Evolutionary conservation across 2,797 vertebrate genomes (phyloP), one percentile per base, ranked within the genome.

Genomic region (Myotis myotis): DNA sequence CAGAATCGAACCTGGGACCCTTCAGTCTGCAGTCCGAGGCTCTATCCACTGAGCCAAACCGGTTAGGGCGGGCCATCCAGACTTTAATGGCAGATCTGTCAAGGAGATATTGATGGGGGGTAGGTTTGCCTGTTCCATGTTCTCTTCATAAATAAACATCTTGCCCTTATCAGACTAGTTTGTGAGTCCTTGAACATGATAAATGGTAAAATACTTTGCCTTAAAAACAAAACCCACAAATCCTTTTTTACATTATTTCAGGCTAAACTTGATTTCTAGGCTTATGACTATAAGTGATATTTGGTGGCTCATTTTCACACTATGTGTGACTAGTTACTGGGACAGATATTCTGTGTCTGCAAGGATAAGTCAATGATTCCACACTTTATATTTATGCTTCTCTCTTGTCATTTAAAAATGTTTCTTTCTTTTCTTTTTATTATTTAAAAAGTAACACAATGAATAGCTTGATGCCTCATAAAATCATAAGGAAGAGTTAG

Each of bases 261-360:
- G 36, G 75, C 41, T 93, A 71, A 90, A 55, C 23, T 38, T 83
- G 70, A 74, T 88, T 95, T 81, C 71, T 90, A 88, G 64, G 41
- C 15, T 80, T 30, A 76, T 68, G 64, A 47, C 53, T 72, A 22
- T n/a, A 19, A 92, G 11, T 36, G 33, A 16, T 17, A 28, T 44
- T 36, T 38, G 51, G 0, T 28, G 9, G 53, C 85, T 78, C 41
- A 55, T 86, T 91, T 66, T 82, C 10, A 36, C 92, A 70, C 16
- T 83, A 38, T 60, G 9, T 51, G 17, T 66, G 79, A 44, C 22
- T 68, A 36, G 57, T 81, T 80, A 49, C 17, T 55, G 23, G 68
- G 38, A 60, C 8, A 62, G 44, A 81, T 9, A 10, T 8, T 53
- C 72, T 53, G 4, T 30, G 33, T 53, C 36, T 55, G 23, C 19